Base-by-base conservation (phyloP, 2,113 vertebrate species). In the Lasiurus cinereus region DNA sequence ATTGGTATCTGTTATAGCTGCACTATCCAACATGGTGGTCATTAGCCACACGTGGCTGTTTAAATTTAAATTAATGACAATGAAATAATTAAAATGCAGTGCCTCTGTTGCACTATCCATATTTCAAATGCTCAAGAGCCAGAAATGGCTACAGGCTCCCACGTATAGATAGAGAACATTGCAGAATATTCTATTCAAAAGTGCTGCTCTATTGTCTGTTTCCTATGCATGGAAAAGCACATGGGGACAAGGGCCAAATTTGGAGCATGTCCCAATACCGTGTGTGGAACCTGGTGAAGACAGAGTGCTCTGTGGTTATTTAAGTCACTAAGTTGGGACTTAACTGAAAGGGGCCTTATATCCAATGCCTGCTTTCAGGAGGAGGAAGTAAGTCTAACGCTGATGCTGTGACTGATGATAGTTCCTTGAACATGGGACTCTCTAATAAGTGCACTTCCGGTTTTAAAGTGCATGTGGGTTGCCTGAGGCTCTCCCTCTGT, bases 401-500 rank as follows among this genome's bases (percentile, higher is more conserved):
- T 24, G 46, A 39, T 21, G 6, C 46, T 33, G 19, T 24, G 19
- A 43, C 36, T 43, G 6, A 46, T 3, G 18, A 22, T 8, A 5
- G 24, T 6, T n/a, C 31, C 12, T 48, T 56, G 46, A 62, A 62
- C 43, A 50, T 43, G 33, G 80, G 88, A 39, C 59, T 70, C 31
- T 76, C 4, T 46, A 5, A 10, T 39, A 33, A 46, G 39, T 70
- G 74, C 12, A 22, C 67, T 69, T 86, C 52, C 13, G 3, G 3
- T 50, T 82, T 39, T 43, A 64, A 33, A 13, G 21, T 76, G 56
- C 4, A 19, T 3, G 1, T 15, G 39, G 15, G 2, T n/a, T 5
- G 1, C 52, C 27, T 4, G n/a, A 5, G 11, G 2, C 10, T 73
- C 22, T 52, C 33, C 4, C 18, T 62, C 33, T 2, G 1, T 36